phyloP scores from a whole-genome alignment of 2,797 vertebrate genomes.

The Chromis chromis region DNA sequence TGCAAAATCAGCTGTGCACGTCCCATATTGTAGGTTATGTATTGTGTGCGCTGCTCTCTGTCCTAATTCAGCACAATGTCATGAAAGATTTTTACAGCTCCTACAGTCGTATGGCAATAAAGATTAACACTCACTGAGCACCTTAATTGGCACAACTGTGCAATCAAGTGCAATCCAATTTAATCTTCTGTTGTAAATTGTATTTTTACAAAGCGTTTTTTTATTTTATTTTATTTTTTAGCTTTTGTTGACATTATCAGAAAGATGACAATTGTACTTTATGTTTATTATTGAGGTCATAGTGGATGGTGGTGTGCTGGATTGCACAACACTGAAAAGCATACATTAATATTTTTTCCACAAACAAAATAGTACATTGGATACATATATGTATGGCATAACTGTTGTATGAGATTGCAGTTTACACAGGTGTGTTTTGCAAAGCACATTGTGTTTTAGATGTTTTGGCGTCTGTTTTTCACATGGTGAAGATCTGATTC shows the following conservation, averaged over 20 bases:
- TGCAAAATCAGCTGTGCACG: constrained; percentile 30
- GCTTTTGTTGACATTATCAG: too few species aligned
- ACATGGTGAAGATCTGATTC: not conserved
- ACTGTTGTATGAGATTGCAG: not conserved
- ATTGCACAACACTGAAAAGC: too few species aligned
- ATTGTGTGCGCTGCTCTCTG: not conserved
- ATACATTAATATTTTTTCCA: too few species aligned
- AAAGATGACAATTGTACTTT: too few species aligned
- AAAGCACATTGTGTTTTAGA: too few species aligned
- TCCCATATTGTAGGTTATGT: not conserved
- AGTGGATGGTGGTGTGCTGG: too few species aligned
- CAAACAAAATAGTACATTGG: too few species aligned
- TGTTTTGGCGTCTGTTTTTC: constrained; percentile 1
- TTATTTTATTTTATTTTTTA: too few species aligned
- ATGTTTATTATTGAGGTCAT: too few species aligned
- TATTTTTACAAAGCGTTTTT: not conserved
- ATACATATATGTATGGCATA: not conserved
- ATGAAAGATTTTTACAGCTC: constrained; percentile 14
- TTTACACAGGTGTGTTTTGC: not conserved
- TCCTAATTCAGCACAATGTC: not conserved
- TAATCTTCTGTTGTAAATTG: not conserved
- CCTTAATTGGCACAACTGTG: not conserved
- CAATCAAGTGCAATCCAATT: not conserved
- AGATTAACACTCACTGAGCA: not conserved
- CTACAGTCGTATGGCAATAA: constrained; percentile 3